A percentile compares a stretch with the other conserved stretches of the same genome.
phyloP scores from a whole-genome alignment of 2,113 vertebrate species.

The Lampris megalopsis region DNA sequence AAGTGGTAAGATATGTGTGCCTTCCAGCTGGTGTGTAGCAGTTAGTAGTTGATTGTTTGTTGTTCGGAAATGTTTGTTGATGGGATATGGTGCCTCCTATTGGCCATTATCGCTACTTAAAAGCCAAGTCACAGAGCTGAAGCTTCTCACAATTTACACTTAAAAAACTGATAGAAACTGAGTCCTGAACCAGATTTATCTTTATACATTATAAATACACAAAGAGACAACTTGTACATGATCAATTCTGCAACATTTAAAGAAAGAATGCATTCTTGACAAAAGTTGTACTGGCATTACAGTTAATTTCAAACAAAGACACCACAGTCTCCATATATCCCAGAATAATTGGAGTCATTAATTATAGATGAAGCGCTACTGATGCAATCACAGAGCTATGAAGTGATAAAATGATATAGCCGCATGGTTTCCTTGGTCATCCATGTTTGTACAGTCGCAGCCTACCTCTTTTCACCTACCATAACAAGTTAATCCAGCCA shows the following conservation, averaged over 20 bases:
- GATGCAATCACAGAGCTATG: constrained; percentile 31
- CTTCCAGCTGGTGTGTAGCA: background rate
- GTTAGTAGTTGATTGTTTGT: background rate
- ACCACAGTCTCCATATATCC: background rate
- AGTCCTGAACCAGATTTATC: background rate
- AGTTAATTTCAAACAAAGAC: background rate
- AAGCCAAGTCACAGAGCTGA: background rate
- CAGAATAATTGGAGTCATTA: background rate
- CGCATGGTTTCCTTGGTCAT: too few species aligned
- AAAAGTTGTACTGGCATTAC: too few species aligned
- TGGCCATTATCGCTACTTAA: constrained; percentile 13
- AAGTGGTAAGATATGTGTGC: background rate
- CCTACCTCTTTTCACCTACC: too few species aligned
- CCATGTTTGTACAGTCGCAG: too few species aligned
- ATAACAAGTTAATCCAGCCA: too few species aligned
- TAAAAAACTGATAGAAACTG: background rate
- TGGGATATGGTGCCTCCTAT: constrained; percentile 36
- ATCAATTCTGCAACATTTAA: too few species aligned
- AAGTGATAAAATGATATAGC: background rate
- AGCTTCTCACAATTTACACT: background rate
- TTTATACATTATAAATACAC: background rate
- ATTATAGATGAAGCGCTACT: constrained; percentile 9
- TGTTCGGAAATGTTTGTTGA: background rate
- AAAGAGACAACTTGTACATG: background rate
- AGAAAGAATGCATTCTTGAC: too few species aligned